phyloP scores from a whole-genome alignment of 2,113 vertebrate genomes.

The Pseudopipra pipra region DNA sequence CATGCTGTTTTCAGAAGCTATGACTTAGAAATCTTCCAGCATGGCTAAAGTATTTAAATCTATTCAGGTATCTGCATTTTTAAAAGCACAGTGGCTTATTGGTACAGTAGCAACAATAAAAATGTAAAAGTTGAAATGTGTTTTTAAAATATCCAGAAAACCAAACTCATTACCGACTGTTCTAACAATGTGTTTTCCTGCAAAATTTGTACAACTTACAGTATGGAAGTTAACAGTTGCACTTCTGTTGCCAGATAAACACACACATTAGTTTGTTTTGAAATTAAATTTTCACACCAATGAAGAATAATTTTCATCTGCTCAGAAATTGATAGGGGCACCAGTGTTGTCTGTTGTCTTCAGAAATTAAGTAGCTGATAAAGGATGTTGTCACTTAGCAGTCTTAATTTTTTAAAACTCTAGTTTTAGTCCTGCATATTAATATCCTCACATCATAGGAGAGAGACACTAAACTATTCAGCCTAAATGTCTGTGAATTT shows the following conservation, averaged over 20 bases:
- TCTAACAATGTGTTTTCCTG: neutral
- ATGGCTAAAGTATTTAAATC: neutral
- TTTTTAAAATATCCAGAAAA: neutral
- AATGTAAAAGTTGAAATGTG: neutral
- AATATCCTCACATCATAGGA: neutral
- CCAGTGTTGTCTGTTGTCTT: neutral
- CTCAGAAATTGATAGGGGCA: neutral
- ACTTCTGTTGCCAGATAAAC: neutral
- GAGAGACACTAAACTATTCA: neutral
- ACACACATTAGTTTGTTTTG: neutral
- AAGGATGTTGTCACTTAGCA: neutral
- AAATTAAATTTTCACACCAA: neutral
- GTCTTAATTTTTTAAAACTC: neutral
- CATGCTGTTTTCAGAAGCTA: neutral
- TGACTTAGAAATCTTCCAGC: neutral
- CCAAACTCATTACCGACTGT: neutral
- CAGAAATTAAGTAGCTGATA: neutral
- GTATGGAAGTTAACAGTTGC: neutral
- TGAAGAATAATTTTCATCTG: neutral
- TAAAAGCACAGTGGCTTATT: neutral
- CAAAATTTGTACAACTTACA: neutral
- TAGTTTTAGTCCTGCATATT: neutral
- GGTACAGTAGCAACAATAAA: neutral
- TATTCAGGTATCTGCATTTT: neutral
- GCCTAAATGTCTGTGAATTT: neutral